These are phyloP conservation scores for Actinemys pallida DNA, from an alignment of 2,113 vertebrate genomes.

Conservation along the genomic window DNA sequence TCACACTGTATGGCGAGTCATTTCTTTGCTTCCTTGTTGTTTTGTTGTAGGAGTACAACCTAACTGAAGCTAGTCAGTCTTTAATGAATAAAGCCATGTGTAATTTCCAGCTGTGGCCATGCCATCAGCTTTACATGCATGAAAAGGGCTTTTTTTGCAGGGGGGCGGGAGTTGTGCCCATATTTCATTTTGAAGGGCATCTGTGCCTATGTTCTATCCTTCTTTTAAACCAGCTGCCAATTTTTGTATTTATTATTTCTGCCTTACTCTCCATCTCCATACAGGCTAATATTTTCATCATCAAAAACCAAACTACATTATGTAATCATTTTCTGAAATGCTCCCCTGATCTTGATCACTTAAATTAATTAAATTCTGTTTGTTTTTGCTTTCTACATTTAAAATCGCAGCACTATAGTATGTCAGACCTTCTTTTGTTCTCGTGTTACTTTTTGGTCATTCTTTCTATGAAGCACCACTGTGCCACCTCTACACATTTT, in stretches of 20 bases:
- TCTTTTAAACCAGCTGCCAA: slow-evolving; percentile 35
- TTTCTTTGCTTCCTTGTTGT: neutral
- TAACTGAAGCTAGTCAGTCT: slow-evolving; percentile 50
- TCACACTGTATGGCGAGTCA: neutral
- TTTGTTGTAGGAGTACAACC: slow-evolving; percentile 25
- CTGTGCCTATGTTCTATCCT: slow-evolving; percentile 51
- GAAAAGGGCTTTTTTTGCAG: slow-evolving; percentile 24
- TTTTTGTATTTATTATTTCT: slow-evolving; percentile 56
- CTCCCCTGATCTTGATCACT: slow-evolving; percentile 9
- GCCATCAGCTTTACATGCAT: slow-evolving; percentile 55
- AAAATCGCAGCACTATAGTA: neutral
- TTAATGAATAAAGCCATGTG: slow-evolving; percentile 69
- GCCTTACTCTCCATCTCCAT: slow-evolving; percentile 28
- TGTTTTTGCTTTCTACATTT: slow-evolving; percentile 56
- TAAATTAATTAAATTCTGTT: slow-evolving; percentile 61
- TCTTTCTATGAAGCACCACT: slow-evolving; percentile 20
- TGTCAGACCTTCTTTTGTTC: slow-evolving; percentile 14
- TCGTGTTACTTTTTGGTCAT: slow-evolving; percentile 56
- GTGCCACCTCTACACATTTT: slow-evolving; percentile 64
- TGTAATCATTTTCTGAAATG: slow-evolving; percentile 30
- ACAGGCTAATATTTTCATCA: slow-evolving; percentile 11
- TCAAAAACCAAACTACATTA: slow-evolving; percentile 19
- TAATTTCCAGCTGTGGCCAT: slow-evolving; percentile 71
- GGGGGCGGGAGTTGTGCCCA: neutral
- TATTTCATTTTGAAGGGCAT: slow-evolving; percentile 68